Base-by-base conservation (phyloP, 2,888 invertebrate genomes). In the Acanthoscelides obtectus region DNA sequence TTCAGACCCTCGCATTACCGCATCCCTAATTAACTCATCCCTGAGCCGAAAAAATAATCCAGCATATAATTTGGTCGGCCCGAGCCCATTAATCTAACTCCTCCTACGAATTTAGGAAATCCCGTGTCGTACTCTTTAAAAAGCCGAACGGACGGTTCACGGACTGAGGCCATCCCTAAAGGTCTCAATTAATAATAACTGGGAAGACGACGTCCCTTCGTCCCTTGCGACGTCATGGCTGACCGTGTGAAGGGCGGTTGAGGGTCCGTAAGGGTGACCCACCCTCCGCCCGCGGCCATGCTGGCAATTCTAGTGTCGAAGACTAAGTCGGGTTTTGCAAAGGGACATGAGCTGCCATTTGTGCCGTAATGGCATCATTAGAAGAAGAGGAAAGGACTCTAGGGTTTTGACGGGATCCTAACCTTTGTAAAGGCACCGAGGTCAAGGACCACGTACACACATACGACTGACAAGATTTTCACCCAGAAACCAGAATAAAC, bases 131-230 rank as follows among this genome's bases (percentile, higher is more conserved):
- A n/a, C 66, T 66, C 22, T 66, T 66, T 66, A 22, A 75, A 72
- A 68, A 22, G n/a, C 45, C 70, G 76, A 78, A 77, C 75, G 68
- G 70, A 72, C 71, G 69, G 72, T 73, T 73, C 73, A 73, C n/a
- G n/a, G n/a, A n/a, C n/a, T n/a, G n/a, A n/a, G n/a, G n/a, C n/a
- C n/a, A 66, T 66, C 69, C 72, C 72, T 69, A 71, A 75, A 79
- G 79, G 79, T 78, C 81, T 81, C 81, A 80, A 80, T 81, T 81
- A 81, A 80, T 80, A 80, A 80, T 77, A 78, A 76, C 77, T 77
- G 76, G 78, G 77, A 77, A 78, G 77, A 74, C 72, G 77, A 74
- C 74, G 72, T 73, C 76, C 72, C 66, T 22, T 76, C 76, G 77
- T 74, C 77, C 79, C 74, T 77, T 21, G 66, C 3, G 63, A 63